Base-by-base conservation (phyloP, 2,113 vertebrate species). In the Campylomormyrus numenius region DNA sequence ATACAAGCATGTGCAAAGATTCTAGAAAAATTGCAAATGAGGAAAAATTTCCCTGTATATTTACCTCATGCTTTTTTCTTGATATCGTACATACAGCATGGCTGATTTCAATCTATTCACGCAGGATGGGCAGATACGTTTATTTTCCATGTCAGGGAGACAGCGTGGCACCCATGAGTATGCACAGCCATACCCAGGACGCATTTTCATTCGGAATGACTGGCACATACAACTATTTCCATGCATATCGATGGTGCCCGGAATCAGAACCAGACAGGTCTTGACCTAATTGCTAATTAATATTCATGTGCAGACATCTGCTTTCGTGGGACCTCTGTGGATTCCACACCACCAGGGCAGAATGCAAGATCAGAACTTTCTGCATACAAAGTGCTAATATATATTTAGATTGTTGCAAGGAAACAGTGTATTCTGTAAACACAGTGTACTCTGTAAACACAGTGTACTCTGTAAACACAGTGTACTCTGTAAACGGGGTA, bases 121-220 rank as follows among this genome's bases (percentile, higher is more conserved):
- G 62, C n/a, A 31, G 46, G 11, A 31, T 35, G 66, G n/a, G 45
- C 42, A 31, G 46, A 39, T 48, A 46, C 46, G 3, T 46, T 66
- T 10, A 88, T 89, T 80, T 53, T 89, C 88, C 66, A 58, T 83
- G 88, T 8, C 70, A 35, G 31, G 27, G 49, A 52, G 15, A 77
- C 66, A 19, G 27, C n/a, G 49, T 15, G n/a, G 21, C 45, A 21
- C 7, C 27, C 49, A 89, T 85, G 89, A 89, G 42, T 85, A 85
- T 89, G 83, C 80, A 85, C 35, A 9, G 58, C 50, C 52, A 85
- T 52, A 42, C 77, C 9, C 21, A 13, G 21, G 11, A n/a, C 4
- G 27, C 24, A 85, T 89, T 62, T 58, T 58, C 50, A 89, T 89
- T 89, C 21, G 9, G 52, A 89, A 89, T 58, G 89, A 89, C 77